Percentiles rank a stretch among this genome's conserved stretches.
These are phyloP conservation scores for Enhydra lutris DNA, from an alignment of 2,113 vertebrate species.

Conservation along the genomic window DNA sequence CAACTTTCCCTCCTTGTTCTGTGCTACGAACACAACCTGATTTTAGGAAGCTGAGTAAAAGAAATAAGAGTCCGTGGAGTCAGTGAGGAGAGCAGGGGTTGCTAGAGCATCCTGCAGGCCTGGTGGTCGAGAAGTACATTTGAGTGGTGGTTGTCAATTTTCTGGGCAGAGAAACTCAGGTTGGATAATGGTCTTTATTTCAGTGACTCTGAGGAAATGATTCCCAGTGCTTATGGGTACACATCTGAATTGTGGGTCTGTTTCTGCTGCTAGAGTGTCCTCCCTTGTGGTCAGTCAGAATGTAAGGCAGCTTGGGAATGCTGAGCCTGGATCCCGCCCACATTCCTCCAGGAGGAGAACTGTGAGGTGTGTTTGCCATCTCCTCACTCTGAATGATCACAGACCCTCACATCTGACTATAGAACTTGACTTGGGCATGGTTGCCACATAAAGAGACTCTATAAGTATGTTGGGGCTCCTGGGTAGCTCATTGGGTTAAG, in stretches of 20 bases:
- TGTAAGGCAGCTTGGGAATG: not conserved
- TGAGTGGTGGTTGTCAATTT: too few relatives aligned
- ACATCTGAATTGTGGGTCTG: not conserved
- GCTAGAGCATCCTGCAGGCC: rapidly evolving
- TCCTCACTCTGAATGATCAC: not conserved
- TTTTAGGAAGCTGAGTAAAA: not conserved
- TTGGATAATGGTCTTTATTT: not conserved
- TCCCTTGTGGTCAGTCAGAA: not conserved
- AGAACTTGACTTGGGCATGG: not conserved
- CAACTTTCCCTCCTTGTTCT: not conserved
- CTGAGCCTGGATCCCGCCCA: not conserved
- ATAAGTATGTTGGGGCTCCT: not conserved
- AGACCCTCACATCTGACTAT: not conserved
- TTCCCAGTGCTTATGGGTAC: not conserved
- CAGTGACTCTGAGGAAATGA: not conserved
- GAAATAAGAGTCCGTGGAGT: not conserved
- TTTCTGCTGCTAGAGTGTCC: not conserved
- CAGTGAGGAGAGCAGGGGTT: not conserved
- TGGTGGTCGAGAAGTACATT: rapidly evolving
- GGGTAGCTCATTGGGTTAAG: not conserved
- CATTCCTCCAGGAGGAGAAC: not conserved
- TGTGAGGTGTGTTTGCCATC: not conserved
- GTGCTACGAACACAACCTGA: not conserved
- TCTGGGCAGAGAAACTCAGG: not conserved
- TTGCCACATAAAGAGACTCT: not conserved